A percentile compares a stretch with the other conserved stretches of the same genome.
Evolutionary conservation across 2,797 vertebrate species (phyloP).

Genomic region (Tadarida brasiliensis): DNA sequence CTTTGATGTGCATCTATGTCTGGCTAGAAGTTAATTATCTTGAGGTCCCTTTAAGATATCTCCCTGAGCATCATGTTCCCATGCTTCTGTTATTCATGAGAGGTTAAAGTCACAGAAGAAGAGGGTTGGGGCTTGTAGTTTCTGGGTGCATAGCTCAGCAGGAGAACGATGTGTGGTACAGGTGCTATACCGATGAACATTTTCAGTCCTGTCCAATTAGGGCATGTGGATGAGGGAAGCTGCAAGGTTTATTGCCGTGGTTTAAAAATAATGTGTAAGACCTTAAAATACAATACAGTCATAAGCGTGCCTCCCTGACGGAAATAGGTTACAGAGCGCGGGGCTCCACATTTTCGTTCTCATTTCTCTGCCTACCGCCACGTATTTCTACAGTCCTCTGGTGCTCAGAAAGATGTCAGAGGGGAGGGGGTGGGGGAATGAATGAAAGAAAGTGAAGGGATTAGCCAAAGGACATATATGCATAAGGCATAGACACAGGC

Average conservation of each 20-base stretch:
- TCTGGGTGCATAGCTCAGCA: neutral
- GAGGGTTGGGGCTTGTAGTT: neutral
- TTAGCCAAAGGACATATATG: too few relatives aligned
- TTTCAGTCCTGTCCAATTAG: neutral
- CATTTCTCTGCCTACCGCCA: neutral
- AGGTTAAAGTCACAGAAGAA: neutral
- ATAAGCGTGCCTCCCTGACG: neutral
- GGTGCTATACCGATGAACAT: neutral
- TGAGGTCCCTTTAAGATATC: neutral
- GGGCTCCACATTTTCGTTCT: neutral
- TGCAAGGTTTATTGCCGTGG: neutral
- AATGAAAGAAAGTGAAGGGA: too few relatives aligned
- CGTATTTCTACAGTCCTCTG: neutral
- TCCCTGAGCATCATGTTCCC: neutral
- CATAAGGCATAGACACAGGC: too few relatives aligned
- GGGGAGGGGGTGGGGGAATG: too few relatives aligned
- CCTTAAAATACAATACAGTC: neutral
- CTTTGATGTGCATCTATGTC: neutral
- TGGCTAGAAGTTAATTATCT: neutral
- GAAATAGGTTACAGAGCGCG: neutral
- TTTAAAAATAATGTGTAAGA: constrained; percentile 7
- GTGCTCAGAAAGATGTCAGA: neutral
- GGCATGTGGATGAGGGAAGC: neutral
- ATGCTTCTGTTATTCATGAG: neutral
- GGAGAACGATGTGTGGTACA: neutral